These are phyloP conservation scores for Xiphophorus hellerii DNA, from an alignment of 2,113 vertebrate species.

Conservation along the genomic window DNA sequence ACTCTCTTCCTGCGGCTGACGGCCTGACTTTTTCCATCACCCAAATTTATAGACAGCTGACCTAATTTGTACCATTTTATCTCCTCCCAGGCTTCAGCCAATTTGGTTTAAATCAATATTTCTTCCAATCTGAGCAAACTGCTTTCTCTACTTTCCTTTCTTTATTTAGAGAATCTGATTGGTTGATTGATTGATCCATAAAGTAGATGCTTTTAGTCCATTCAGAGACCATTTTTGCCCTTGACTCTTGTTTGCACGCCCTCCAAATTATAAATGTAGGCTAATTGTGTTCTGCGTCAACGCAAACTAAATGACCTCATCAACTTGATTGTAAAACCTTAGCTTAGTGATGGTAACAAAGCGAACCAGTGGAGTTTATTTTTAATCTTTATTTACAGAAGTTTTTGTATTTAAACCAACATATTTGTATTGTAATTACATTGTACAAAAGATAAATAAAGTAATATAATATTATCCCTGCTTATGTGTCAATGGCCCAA, in stretches of 20 bases:
- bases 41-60: conserved; percentile 3
- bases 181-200: conserved; percentile 4
- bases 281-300: conserved; percentile 73
- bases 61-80: conserved; percentile 23
- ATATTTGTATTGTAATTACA: conserved; percentile 90
- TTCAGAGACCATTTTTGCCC: conserved; percentile 37
- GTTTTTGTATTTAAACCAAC: conserved; percentile 87
- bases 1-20: conserved; percentile 47
- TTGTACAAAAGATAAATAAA: conserved; percentile 88
- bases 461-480: conserved; percentile 84
- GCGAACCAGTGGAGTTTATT: conserved; percentile 84
- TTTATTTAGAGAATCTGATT: conserved; percentile 10
- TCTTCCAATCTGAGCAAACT: conserved; percentile 12
- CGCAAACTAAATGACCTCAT: conserved; percentile 84
- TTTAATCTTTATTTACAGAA: conserved; percentile 88
- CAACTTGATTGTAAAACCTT: conserved; percentile 85
- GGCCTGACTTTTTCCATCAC: conserved; percentile 9
- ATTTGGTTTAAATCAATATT: conserved; percentile 39
- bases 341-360: conserved; percentile 82
- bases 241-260: conserved; percentile 55
- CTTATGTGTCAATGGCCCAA: conserved; percentile 14
- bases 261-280: conserved; percentile 68
- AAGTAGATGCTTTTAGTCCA: conserved; percentile 50
- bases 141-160: conserved; percentile 11
- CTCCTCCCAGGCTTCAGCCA: conserved; percentile 13